Conservation (phyloP, 2,888 invertebrate genomes). For the Oligia strigilis region DNA sequence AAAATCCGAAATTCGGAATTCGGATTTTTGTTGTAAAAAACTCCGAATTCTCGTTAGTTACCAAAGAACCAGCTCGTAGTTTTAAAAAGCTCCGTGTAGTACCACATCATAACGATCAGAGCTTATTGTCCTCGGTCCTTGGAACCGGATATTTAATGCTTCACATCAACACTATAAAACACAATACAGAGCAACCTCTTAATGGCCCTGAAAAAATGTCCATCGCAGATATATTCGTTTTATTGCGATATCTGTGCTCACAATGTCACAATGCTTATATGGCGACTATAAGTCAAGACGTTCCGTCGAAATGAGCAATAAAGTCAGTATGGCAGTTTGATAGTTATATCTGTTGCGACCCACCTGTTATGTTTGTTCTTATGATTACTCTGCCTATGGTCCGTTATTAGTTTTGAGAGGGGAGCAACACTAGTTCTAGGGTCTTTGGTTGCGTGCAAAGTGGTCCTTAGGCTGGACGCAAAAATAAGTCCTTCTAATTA, state of each 20-base stretch:
- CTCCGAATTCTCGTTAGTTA: too few relatives aligned
- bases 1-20: too few relatives aligned
- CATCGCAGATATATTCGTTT: conserved; percentile 46
- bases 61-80: background rate
- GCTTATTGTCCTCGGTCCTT: background rate
- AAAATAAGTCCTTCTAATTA: too few relatives aligned
- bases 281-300: conserved; percentile 68
- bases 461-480: background rate
- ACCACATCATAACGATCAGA: background rate
- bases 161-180: conserved; percentile 24
- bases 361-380: conserved; percentile 71
- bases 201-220: conserved; percentile 41
- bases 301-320: conserved; percentile 73
- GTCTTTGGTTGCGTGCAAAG: background rate
- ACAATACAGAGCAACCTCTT: conserved; percentile 16
- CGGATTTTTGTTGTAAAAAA: background rate
- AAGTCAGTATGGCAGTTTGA: conserved; percentile 69
- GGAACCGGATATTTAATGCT: conserved; percentile 2
- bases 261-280: conserved; percentile 67
- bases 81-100: background rate
- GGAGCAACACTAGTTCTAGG: conserved; percentile 6
- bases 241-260: conserved; percentile 60
- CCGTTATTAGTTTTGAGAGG: conserved; percentile 22
- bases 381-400: conserved; percentile 36
- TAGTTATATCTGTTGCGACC: conserved; percentile 66